phyloP scores from a whole-genome alignment of 1,140 invertebrate genomes.

The Polypedilum vanderplanki region DNA sequence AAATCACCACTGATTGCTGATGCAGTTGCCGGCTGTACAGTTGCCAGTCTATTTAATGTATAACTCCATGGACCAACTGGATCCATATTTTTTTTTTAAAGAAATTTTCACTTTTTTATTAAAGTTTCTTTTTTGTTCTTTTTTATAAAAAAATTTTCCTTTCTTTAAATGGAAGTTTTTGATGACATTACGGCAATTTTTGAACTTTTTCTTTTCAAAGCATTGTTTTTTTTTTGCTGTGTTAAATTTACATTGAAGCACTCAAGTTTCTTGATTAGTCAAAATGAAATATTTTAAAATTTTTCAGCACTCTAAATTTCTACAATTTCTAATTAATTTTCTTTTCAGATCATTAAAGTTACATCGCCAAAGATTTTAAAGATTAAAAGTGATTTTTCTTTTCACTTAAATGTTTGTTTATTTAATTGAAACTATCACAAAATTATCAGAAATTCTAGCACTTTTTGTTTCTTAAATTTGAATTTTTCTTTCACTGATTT shows the following conservation, averaged over 20 bases:
- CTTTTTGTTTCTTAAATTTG: too few species aligned
- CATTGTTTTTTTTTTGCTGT: background rate
- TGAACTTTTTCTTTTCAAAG: background rate
- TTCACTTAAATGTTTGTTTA: too few species aligned
- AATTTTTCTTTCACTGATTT: too few species aligned
- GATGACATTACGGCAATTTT: background rate
- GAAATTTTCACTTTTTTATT: background rate
- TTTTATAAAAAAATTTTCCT: background rate
- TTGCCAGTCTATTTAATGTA: constrained; percentile 62
- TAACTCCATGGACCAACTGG: constrained; percentile 70
- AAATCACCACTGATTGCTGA: constrained; percentile 54
- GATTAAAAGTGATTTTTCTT: too few species aligned
- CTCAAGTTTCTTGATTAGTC: background rate
- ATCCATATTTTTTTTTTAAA: constrained; percentile 56
- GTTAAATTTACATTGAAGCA: background rate
- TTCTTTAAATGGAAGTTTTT: background rate
- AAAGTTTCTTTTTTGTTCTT: background rate
- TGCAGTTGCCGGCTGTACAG: constrained; percentile 46
- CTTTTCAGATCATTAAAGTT: too few species aligned
- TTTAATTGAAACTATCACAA: too few species aligned
- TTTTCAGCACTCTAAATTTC: too few species aligned
- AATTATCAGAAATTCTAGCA: too few species aligned
- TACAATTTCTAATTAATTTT: too few species aligned
- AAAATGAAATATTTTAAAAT: too few species aligned
- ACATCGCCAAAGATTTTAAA: too few species aligned